phyloP scores from a whole-genome alignment of 2,113 vertebrate genomes.

The Coracopsis vasa region DNA sequence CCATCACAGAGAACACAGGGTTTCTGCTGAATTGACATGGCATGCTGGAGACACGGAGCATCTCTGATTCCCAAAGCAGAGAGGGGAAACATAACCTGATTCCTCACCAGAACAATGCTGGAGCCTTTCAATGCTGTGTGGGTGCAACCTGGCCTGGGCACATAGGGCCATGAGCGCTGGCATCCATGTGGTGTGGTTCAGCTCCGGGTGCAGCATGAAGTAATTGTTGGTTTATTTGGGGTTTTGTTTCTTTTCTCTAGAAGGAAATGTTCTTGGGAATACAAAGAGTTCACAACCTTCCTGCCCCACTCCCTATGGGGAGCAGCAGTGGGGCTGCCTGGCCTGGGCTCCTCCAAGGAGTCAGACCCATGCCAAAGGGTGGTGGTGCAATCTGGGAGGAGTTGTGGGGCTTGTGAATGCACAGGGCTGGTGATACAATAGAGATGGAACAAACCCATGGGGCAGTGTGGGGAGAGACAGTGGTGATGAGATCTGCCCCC shows the following conservation, averaged over 20 bases:
- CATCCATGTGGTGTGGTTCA: background rate
- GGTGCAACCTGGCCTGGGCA: background rate
- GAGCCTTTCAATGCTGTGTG: background rate
- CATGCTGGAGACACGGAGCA: rapidly evolving
- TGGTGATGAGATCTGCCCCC: background rate
- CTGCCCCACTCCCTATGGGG: background rate
- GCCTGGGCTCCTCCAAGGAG: background rate
- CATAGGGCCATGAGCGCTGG: rapidly evolving
- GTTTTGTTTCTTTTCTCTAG: background rate
- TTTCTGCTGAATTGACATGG: background rate
- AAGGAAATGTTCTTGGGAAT: background rate
- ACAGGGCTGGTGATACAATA: background rate
- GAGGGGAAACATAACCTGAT: background rate
- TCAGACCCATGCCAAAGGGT: background rate
- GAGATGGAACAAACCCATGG: background rate
- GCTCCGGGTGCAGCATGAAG: background rate
- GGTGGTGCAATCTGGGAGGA: background rate
- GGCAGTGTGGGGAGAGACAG: background rate
- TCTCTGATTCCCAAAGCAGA: background rate
- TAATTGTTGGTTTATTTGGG: background rate
- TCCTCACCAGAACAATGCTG: background rate
- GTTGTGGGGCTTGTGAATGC: rapidly evolving
- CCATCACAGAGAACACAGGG: rapidly evolving
- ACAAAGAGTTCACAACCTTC: background rate
- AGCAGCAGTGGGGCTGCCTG: background rate